phyloP scores from a whole-genome alignment of 1,140 invertebrate species.

The Aleiodes sp. region DNA sequence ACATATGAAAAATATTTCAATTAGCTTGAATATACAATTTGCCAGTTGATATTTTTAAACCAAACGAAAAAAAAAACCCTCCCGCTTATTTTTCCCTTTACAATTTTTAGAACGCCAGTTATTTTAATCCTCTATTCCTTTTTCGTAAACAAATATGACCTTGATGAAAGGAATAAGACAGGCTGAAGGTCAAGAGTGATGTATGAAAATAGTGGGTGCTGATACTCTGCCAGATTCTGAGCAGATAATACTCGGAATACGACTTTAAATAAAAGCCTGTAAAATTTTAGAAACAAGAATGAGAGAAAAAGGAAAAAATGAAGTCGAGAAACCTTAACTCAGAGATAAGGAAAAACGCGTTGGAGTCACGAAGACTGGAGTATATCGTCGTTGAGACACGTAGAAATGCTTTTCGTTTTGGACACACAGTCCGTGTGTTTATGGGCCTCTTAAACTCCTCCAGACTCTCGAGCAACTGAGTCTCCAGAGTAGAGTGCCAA shows the following conservation, averaged over 20 bases:
- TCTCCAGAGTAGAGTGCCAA: slow-evolving; percentile 33
- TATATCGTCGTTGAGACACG: slow-evolving; percentile 28
- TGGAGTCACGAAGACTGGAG: neutral
- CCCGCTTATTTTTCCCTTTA: neutral
- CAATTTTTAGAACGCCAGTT: neutral
- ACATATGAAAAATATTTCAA: neutral
- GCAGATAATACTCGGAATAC: neutral
- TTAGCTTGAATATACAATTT: neutral
- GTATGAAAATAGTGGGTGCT: neutral
- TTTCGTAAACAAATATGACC: slow-evolving; percentile 15
- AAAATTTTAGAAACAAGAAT: neutral
- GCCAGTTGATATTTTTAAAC: no score
- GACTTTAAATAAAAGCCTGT: neutral
- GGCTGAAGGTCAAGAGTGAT: neutral
- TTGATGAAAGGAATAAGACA: neutral
- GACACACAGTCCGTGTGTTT: slow-evolving; percentile 47
- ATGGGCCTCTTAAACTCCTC: slow-evolving; percentile 49
- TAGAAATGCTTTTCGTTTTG: slow-evolving; percentile 31
- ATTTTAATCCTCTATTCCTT: neutral
- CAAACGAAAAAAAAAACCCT: no score
- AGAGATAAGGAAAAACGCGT: neutral
- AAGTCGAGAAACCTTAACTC: neutral
- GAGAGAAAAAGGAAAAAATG: neutral
- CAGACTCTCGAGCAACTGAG: slow-evolving; percentile 40
- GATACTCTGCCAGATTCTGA: neutral